A percentile compares a stretch with the other conserved stretches of the same genome.
Conservation (phyloP, 2,797 vertebrate species). For the Salmo trutta region DNA sequence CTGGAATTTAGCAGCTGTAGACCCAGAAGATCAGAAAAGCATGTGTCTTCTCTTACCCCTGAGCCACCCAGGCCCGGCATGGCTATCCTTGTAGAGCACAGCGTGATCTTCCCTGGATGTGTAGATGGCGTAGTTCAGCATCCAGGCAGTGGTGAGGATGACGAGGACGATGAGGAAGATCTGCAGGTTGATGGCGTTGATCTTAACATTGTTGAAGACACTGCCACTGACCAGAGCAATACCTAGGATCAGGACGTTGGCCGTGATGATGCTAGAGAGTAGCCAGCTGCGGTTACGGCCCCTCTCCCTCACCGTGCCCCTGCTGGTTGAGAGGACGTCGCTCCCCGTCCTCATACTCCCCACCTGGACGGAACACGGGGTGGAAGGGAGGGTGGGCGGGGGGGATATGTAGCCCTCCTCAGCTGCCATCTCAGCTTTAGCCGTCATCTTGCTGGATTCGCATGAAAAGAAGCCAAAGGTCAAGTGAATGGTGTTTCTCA, state of each 20-base stretch:
- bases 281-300: slow-evolving; percentile 85
- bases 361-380: slow-evolving; percentile 13
- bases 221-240: slow-evolving; percentile 85
- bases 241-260: slow-evolving; percentile 85
- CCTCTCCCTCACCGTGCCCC: slow-evolving; percentile 63
- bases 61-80: slow-evolving; percentile 92
- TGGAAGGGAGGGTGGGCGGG: slow-evolving; percentile 35
- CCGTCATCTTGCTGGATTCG: slow-evolving; percentile 18
- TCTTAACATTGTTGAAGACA: slow-evolving; percentile 80
- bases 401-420: slow-evolving; percentile 47
- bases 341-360: slow-evolving; percentile 14
- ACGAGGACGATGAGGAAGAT: slow-evolving; percentile 85
- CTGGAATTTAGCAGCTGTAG: background rate
- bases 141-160: slow-evolving; percentile 82
- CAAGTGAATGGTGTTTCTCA: background rate
- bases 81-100: slow-evolving; percentile 83
- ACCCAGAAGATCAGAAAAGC: background rate
- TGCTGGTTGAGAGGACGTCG: slow-evolving; percentile 25
- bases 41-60: slow-evolving; percentile 73
- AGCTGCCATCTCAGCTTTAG: slow-evolving; percentile 58
- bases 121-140: slow-evolving; percentile 79
- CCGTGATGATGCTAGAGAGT: slow-evolving; percentile 83
- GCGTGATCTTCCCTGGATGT: slow-evolving; percentile 71
- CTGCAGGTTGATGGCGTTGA: slow-evolving; percentile 79
- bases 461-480: background rate